Conservation (phyloP, 2,888 invertebrate species). For the Aquatica leii region DNA sequence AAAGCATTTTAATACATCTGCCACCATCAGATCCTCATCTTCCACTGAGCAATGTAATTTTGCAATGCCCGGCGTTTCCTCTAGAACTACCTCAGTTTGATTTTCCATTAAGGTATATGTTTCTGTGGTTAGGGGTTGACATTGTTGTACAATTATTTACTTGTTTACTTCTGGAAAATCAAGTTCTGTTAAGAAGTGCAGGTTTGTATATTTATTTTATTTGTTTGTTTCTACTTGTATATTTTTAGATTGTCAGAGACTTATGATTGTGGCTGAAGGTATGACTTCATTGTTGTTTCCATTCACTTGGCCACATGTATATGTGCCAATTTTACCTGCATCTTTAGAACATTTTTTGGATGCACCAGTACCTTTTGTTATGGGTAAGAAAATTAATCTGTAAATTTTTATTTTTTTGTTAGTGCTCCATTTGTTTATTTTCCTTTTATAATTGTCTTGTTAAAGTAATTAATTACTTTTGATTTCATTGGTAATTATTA, state of each 20-base stretch:
- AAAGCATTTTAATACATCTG: constrained; percentile 81
- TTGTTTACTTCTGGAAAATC: constrained; percentile 95
- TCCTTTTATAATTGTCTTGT: too few relatives aligned
- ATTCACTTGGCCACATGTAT: constrained; percentile 98
- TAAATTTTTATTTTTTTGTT: too few relatives aligned
- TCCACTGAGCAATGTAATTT: constrained; percentile 71
- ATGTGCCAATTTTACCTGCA: constrained; percentile 97
- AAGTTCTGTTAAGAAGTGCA: constrained; percentile 91
- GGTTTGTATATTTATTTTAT: constrained; percentile 64
- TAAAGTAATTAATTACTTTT: too few relatives aligned
- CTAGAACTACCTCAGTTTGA: constrained; percentile 94
- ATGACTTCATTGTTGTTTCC: constrained; percentile 90
- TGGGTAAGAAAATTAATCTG: constrained; percentile 78
- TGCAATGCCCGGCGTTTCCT: constrained; percentile 79
- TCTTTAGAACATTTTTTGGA: constrained; percentile 95
- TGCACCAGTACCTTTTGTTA: constrained; percentile 98
- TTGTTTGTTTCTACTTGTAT: constrained; percentile 12
- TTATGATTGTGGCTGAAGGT: constrained; percentile 97
- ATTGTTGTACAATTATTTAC: constrained; percentile 93
- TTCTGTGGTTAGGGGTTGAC: constrained; percentile 89
- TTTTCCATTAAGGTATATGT: constrained; percentile 88
- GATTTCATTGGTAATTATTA: too few relatives aligned
- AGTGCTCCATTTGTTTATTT: too few relatives aligned
- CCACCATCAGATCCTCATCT: constrained; percentile 76
- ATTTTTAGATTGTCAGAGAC: constrained; percentile 84